A percentile compares a stretch with the other conserved stretches of the same genome.
Evolutionary conservation across 1,140 invertebrate genomes (phyloP).

Genomic region (Pseudachorutes palmiensis): DNA sequence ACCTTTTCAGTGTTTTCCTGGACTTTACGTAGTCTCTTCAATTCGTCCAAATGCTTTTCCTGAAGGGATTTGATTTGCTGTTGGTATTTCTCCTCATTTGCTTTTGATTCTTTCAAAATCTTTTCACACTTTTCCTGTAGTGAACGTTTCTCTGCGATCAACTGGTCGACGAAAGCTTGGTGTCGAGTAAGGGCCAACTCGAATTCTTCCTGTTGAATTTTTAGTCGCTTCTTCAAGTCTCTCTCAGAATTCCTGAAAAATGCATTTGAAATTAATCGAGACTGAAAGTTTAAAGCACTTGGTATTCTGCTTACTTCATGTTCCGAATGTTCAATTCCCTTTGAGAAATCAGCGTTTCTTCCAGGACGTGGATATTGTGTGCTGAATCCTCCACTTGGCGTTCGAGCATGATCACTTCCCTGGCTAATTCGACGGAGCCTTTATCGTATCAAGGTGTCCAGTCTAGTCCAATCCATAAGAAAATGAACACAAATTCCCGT

Average conservation of each 20-base stretch:
- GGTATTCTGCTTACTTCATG: constrained; percentile 38
- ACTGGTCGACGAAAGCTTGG: constrained; percentile 61
- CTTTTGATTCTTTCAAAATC: constrained; percentile 47
- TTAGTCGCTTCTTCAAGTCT: constrained; percentile 43
- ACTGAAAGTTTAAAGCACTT: constrained; percentile 3
- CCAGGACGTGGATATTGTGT: constrained; percentile 42
- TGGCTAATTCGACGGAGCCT: constrained; percentile 32
- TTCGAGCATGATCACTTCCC: constrained; percentile 30
- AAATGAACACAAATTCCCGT: not conserved
- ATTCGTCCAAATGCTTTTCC: constrained; percentile 55
- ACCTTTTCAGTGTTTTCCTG: constrained; percentile 60
- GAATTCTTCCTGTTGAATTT: constrained; percentile 56
- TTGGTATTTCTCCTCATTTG: constrained; percentile 49
- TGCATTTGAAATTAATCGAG: constrained; percentile 9
- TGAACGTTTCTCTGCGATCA: constrained; percentile 57
- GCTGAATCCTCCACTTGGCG: constrained; percentile 45
- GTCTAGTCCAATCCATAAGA: not conserved
- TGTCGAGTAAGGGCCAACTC: constrained; percentile 55
- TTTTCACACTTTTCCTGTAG: constrained; percentile 58
- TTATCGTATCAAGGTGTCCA: constrained; percentile 33
- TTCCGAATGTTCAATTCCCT: constrained; percentile 43
- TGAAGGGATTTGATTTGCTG: constrained; percentile 51
- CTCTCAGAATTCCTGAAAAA: constrained; percentile 40
- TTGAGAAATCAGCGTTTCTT: constrained; percentile 44
- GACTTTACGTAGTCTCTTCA: constrained; percentile 57